Evolutionary conservation across 2,888 invertebrate species (phyloP).

Genomic region (Brenthis hecate): DNA sequence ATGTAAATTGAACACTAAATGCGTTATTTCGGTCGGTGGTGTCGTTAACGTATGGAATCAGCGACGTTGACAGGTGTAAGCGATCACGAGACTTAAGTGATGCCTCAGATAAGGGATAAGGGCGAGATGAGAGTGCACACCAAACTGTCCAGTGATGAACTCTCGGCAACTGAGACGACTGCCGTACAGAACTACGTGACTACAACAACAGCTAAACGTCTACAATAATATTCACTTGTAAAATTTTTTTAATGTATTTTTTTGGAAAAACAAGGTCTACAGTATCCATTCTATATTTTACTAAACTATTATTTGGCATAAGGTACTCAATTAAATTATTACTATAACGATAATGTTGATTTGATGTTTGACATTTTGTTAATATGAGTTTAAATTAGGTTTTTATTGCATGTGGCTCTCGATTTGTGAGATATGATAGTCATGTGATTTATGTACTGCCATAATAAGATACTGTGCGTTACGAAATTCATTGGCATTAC

Average conservation of each 20-base stretch:
- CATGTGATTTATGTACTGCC: too few relatives aligned
- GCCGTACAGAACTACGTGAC: conserved; percentile 17
- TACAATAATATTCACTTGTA: background rate
- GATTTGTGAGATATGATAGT: too few relatives aligned
- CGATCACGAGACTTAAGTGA: conserved; percentile 60
- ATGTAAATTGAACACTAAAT: conserved; percentile 14
- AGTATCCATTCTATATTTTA: too few relatives aligned
- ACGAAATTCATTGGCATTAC: too few relatives aligned
- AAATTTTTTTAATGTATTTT: conserved; percentile 14
- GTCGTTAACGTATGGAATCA: conserved; percentile 50
- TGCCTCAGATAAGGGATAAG: conserved; percentile 62
- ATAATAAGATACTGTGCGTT: too few relatives aligned
- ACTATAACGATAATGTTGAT: too few relatives aligned
- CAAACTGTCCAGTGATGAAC: conserved; percentile 22
- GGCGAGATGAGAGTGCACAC: conserved; percentile 52
- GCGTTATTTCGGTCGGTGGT: conserved; percentile 28
- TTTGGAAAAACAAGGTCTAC: conserved; percentile 22
- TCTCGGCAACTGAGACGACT: conserved; percentile 15
- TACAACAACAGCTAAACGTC: conserved; percentile 9
- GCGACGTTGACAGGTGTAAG: conserved; percentile 44
- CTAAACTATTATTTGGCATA: too few relatives aligned
- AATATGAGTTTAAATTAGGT: too few relatives aligned
- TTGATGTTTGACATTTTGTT: too few relatives aligned
- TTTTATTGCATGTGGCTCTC: too few relatives aligned
- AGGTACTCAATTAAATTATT: too few relatives aligned